Conservation (phyloP, 2,113 vertebrate species). For the Scalopus aquaticus region DNA sequence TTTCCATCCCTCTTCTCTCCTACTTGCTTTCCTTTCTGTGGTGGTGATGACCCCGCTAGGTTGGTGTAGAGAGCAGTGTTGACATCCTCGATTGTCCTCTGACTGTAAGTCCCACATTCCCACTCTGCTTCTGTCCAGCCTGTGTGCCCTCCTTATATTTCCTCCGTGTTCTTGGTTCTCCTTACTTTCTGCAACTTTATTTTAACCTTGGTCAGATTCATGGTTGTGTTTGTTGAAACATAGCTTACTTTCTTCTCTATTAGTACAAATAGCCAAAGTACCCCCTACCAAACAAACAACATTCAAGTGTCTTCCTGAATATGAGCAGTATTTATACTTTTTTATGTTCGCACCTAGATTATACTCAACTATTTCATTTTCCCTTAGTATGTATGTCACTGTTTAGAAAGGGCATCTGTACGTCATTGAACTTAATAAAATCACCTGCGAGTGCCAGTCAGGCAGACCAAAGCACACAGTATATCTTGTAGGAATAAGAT, state of each 20-base stretch:
- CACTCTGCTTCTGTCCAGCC: neutral
- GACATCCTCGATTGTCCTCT: conserved; percentile 90
- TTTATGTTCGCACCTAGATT: neutral
- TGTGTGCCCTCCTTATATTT: neutral
- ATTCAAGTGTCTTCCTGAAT: conserved; percentile 55
- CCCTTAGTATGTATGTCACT: neutral
- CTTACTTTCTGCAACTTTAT: conserved; percentile 51
- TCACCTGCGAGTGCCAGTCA: neutral
- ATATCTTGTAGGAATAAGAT: neutral
- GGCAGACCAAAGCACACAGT: neutral
- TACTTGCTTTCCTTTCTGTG: conserved; percentile 78
- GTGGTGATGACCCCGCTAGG: conserved; percentile 75
- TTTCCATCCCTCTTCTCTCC: conserved; percentile 51
- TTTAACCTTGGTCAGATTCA: neutral
- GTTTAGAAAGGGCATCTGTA: neutral
- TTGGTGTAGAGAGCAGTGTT: conserved; percentile 87
- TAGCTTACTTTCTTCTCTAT: conserved; percentile 46
- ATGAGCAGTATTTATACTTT: conserved; percentile 71
- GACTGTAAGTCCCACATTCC: conserved; percentile 85
- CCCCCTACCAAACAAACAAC: neutral
- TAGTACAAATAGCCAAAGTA: neutral
- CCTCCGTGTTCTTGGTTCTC: neutral
- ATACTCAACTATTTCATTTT: neutral
- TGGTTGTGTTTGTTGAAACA: neutral
- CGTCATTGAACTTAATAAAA: neutral